These are phyloP conservation scores for Psittacara wagleri DNA, from an alignment of 2,113 vertebrate genomes.

Conservation along the genomic window DNA sequence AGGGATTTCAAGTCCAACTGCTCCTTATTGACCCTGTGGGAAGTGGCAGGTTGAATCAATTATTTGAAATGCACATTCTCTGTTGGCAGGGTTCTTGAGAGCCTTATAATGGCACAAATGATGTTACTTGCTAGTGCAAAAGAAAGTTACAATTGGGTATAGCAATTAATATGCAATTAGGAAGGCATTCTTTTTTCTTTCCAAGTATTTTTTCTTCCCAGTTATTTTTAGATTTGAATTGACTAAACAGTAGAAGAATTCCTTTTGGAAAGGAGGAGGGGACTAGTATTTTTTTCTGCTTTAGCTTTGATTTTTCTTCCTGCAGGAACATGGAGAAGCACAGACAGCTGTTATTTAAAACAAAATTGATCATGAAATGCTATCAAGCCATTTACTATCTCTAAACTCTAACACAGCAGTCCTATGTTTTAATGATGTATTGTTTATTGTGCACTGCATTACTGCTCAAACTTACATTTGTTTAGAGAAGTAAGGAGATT, in stretches of 20 bases:
- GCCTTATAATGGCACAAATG: slow-evolving; percentile 24
- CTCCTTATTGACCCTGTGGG: slow-evolving; percentile 25
- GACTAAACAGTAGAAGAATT: slow-evolving; percentile 16
- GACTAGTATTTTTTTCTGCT: not conserved
- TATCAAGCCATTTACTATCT: not conserved
- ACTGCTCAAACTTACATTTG: not conserved
- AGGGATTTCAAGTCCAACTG: slow-evolving; percentile 51
- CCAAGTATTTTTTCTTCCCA: not conserved
- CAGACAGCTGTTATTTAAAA: slow-evolving; percentile 35
- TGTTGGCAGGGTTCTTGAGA: slow-evolving; percentile 22
- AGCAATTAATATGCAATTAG: slow-evolving; percentile 56
- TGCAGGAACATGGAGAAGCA: not conserved
- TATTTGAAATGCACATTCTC: not conserved
- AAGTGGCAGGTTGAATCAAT: slow-evolving; percentile 48
- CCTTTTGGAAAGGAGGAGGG: not conserved
- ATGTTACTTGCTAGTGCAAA: slow-evolving; percentile 25
- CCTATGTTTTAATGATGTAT: not conserved
- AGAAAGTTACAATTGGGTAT: slow-evolving; percentile 19
- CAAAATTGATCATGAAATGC: slow-evolving; percentile 3
- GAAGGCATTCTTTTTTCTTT: slow-evolving; percentile 36
- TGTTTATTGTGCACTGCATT: not conserved
- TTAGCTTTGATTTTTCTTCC: slow-evolving; percentile 45
- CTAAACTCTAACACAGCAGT: not conserved
- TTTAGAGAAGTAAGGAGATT: not conserved
- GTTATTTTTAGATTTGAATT: slow-evolving; percentile 55